Conservation (phyloP, 2,113 vertebrate species). For the Psophia crepitans region DNA sequence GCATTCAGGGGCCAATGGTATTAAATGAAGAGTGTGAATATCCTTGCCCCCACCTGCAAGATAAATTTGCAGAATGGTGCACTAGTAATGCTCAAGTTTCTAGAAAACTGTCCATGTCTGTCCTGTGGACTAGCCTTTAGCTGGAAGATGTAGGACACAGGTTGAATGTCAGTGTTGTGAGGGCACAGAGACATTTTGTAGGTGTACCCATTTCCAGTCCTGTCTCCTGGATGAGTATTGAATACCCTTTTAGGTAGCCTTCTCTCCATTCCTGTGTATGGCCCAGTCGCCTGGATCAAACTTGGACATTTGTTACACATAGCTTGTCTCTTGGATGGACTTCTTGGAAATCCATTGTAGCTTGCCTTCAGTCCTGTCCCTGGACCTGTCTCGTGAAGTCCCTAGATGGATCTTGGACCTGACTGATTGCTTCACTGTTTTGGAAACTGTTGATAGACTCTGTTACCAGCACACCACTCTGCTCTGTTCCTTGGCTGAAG, state of each 20-base stretch:
- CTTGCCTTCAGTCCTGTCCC: neutral
- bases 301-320: neutral
- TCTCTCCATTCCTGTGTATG: neutral
- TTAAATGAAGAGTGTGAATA: neutral
- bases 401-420: neutral
- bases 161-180: neutral
- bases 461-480: neutral
- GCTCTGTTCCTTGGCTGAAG: neutral
- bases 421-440: neutral
- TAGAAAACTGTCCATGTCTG: neutral
- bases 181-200: neutral
- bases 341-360: accelerated
- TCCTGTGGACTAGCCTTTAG: neutral
- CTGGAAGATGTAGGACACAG: neutral
- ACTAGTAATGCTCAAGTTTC: neutral
- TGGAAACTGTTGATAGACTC: neutral
- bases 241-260: neutral
- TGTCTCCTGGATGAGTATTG: neutral
- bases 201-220: neutral
- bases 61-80: neutral
- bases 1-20: neutral
- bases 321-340: neutral
- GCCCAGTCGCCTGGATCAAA: neutral
- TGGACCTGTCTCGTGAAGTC: neutral
- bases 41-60: neutral